Conservation (phyloP, 2,888 invertebrate genomes). For the Phragmatobia fuliginosa region DNA sequence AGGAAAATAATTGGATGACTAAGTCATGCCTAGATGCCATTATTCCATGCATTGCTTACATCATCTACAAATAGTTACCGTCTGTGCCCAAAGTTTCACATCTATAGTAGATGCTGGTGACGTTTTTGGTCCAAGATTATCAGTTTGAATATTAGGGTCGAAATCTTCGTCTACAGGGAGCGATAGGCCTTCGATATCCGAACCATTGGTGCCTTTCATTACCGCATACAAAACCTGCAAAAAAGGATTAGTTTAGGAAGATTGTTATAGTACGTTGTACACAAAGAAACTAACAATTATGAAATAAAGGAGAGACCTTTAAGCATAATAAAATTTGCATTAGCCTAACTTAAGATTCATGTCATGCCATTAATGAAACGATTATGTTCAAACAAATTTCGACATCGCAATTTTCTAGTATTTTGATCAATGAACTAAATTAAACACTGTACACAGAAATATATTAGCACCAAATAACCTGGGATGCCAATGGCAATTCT, state of each 20-base stretch:
- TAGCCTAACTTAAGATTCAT: background rate
- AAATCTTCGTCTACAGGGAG: conserved; percentile 89
- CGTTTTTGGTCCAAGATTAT: conserved; percentile 88
- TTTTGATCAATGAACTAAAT: background rate
- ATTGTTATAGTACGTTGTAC: too few relatives aligned
- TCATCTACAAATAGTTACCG: conserved; percentile 61
- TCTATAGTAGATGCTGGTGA: conserved; percentile 78
- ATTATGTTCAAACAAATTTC: background rate
- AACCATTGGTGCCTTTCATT: conserved; percentile 84
- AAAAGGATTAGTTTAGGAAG: background rate
- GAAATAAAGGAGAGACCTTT: background rate
- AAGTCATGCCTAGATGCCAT: too few relatives aligned
- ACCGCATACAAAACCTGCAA: conserved; percentile 87
- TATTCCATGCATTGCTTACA: too few relatives aligned
- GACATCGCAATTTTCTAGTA: background rate
- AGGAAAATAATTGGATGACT: too few relatives aligned
- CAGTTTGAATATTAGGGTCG: conserved; percentile 90
- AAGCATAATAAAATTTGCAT: background rate
- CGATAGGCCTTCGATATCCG: conserved; percentile 84
- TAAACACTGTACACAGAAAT: background rate
- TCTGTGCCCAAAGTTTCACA: conserved; percentile 84
- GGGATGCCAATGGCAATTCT: background rate
- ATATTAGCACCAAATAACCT: background rate
- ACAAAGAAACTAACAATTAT: too few relatives aligned
- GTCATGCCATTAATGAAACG: background rate